phyloP scores from a whole-genome alignment of 2,888 invertebrate species.

The Pantelozetes paolii region DNA sequence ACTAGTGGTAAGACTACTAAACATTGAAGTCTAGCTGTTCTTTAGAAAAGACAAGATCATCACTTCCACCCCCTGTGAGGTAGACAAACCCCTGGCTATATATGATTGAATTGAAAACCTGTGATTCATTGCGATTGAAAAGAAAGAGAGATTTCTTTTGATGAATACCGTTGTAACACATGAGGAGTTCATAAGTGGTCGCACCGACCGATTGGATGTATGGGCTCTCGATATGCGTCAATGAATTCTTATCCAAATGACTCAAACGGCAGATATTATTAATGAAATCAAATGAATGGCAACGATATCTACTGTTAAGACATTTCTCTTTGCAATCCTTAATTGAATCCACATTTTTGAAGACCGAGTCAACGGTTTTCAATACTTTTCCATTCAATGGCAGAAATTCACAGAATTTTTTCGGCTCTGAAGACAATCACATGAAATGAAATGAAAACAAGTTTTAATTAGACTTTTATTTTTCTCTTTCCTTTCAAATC shows the following conservation, averaged over 20 bases:
- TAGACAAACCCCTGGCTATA: too few species aligned
- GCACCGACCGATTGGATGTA: constrained; percentile 69
- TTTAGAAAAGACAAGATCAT: too few species aligned
- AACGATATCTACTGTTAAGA: constrained; percentile 66
- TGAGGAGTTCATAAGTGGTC: constrained; percentile 82
- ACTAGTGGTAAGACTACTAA: too few species aligned
- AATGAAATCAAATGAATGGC: constrained; percentile 84
- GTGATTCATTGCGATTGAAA: neutral
- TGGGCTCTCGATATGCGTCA: constrained; percentile 61
- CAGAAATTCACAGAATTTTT: constrained; percentile 87
- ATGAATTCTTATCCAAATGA: constrained; percentile 82
- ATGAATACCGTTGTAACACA: constrained; percentile 73
- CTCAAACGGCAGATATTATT: constrained; percentile 80
- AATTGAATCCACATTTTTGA: constrained; percentile 72
- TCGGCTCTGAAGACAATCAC: constrained; percentile 62
- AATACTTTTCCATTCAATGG: constrained; percentile 70
- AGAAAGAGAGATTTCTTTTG: neutral
- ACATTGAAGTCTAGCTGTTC: too few species aligned
- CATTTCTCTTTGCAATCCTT: constrained; percentile 85
- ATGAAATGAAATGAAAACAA: constrained; percentile 5
- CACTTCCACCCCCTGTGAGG: too few species aligned
- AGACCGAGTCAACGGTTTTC: constrained; percentile 89
- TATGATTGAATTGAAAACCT: neutral
- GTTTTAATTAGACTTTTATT: neutral
- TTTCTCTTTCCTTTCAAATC: neutral